A percentile compares a stretch with the other conserved stretches of the same genome.
These are phyloP conservation scores for Synanthedon myopaeformis DNA, from an alignment of 2,888 invertebrate species.

Conservation along the genomic window DNA sequence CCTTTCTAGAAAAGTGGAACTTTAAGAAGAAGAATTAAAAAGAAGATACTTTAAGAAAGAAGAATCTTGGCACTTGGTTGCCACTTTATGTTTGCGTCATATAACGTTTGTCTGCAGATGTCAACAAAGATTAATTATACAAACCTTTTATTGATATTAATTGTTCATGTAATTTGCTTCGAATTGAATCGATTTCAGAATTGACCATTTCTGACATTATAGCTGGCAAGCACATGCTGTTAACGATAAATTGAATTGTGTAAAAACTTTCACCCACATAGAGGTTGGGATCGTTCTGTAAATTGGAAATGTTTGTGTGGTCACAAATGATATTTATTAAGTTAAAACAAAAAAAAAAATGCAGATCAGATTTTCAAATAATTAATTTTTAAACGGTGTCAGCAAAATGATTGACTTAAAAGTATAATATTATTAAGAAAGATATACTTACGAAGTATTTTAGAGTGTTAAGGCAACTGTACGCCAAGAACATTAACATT, in stretches of 20 bases:
- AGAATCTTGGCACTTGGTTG: too few relatives aligned
- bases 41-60: too few relatives aligned
- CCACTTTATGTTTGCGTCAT: not conserved
- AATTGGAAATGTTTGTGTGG: not conserved
- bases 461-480: too few relatives aligned
- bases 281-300: not conserved
- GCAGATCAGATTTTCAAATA: too few relatives aligned
- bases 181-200: not conserved
- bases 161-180: not conserved
- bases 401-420: too few relatives aligned
- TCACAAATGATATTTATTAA: too few relatives aligned
- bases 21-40: too few relatives aligned
- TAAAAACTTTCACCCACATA: not conserved
- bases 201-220: not conserved
- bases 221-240: not conserved
- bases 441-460: not conserved
- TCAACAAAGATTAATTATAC: not conserved
- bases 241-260: not conserved
- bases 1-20: too few relatives aligned
- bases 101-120: not conserved
- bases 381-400: too few relatives aligned
- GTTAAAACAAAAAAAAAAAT: not conserved
- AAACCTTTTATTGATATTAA: not conserved
- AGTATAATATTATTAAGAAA: too few relatives aligned
- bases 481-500: too few relatives aligned